Base-by-base conservation (phyloP, 2,888 invertebrate genomes). In the Junonia oenone region DNA sequence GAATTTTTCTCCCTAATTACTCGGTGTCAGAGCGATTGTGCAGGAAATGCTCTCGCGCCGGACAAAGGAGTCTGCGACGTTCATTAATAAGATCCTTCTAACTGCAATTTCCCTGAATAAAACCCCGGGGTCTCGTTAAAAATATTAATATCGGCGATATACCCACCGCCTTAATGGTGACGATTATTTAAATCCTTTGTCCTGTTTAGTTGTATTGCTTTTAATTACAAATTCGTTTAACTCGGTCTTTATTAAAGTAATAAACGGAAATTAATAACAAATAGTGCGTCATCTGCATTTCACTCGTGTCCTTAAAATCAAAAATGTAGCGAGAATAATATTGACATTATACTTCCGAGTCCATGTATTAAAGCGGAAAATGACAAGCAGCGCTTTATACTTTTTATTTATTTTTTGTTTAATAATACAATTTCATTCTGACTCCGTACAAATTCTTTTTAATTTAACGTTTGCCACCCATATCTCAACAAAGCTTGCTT, bases 71-170 rank as follows among this genome's bases (percentile, higher is more conserved):
- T 66, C 72, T 71, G 78, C 77, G 85, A 88, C 89, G 84, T 87
- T 88, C 87, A 90, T 89, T 90, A 90, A 89, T 89, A 89, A 86
- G 82, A 85, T 88, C 88, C 85, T 83, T 85, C 85, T 82, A 85
- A 86, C 86, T 89, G 88, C 88, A 87, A 85, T 86, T 81, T 83
- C 72, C 76, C 78, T 86, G 86, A 87, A 88, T 86, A 84, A 84
- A 86, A 87, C 79, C 79, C 66, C 68, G 67, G 72, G 71, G 72
- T 71, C 76, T 73, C 76, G 71, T 71, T 72, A 76, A 83, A 81
- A 85, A 83, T 85, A 89, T 87, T 89, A 88, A 89, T 89, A 88
- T 83, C 81, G 77, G 68, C 75, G 75, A 78, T 75, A 82, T 83
- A 77, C 73, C 71, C 72, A 71, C 73, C 65, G 70, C 75, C 71